These are phyloP conservation scores for Morpho helenor DNA, from an alignment of 2,888 invertebrate genomes.

Conservation along the genomic window DNA sequence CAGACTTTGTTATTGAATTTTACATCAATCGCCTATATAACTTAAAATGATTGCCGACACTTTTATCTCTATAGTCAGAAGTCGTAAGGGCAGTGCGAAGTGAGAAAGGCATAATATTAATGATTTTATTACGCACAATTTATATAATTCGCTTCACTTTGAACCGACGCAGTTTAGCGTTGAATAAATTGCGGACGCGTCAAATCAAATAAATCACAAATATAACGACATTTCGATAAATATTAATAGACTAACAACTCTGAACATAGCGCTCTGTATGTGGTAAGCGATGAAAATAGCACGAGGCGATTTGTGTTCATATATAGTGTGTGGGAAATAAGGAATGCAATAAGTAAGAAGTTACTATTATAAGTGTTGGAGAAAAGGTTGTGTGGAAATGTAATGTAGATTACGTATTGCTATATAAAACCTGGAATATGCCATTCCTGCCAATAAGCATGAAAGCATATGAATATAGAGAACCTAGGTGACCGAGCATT, in stretches of 20 bases:
- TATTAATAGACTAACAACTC: not conserved
- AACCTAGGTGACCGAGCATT: too few relatives aligned
- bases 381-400: too few relatives aligned
- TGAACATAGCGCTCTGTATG: too few relatives aligned
- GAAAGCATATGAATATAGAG: too few relatives aligned
- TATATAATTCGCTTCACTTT: constrained; percentile 28
- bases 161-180: constrained; percentile 49
- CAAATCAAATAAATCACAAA: constrained; percentile 66
- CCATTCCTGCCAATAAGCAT: too few relatives aligned
- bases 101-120: constrained; percentile 24
- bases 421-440: too few relatives aligned
- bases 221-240: constrained; percentile 53
- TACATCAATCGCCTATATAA: constrained; percentile 5
- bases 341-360: too few relatives aligned
- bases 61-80: constrained; percentile 24
- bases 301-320: too few relatives aligned
- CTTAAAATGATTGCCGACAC: constrained; percentile 17
- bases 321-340: too few relatives aligned
- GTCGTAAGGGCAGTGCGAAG: constrained; percentile 21
- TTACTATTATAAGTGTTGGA: too few relatives aligned
- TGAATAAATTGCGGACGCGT: constrained; percentile 58
- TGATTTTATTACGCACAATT: constrained; percentile 26
- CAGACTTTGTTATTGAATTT: constrained; percentile 3
- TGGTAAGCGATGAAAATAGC: too few relatives aligned
- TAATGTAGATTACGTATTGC: too few relatives aligned